Conservation (phyloP, 2,797 vertebrate genomes). For the Brachymystax lenok region DNA sequence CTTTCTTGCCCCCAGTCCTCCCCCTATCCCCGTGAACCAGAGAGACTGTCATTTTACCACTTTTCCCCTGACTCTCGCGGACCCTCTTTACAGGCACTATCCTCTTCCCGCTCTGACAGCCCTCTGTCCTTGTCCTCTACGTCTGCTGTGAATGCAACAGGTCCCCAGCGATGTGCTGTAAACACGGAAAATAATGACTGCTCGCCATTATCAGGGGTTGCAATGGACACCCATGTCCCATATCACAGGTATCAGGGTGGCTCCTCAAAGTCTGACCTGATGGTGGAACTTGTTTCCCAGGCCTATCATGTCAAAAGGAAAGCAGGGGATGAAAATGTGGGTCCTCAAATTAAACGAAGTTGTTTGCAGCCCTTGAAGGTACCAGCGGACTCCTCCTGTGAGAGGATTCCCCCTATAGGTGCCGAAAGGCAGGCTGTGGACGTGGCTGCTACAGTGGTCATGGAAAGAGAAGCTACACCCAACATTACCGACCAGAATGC, state of each 20-base stretch:
- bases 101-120: neutral
- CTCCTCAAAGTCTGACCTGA: neutral
- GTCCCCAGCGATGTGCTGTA: neutral
- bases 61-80: neutral
- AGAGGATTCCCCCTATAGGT: neutral
- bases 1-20: neutral
- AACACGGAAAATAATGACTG: neutral
- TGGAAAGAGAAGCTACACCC: constrained; percentile 1
- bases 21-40: neutral
- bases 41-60: neutral
- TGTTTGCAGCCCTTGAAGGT: neutral
- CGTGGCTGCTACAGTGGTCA: neutral
- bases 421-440: neutral
- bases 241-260: neutral
- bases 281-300: neutral
- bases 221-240: neutral
- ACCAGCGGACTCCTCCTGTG: neutral
- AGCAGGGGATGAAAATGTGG: neutral
- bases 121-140: neutral
- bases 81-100: neutral
- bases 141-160: neutral
- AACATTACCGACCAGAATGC: neutral
- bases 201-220: neutral
- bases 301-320: neutral
- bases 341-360: neutral